Evolutionary conservation across 1,140 invertebrate species (phyloP).

Genomic region (Procambarus virginalis): DNA sequence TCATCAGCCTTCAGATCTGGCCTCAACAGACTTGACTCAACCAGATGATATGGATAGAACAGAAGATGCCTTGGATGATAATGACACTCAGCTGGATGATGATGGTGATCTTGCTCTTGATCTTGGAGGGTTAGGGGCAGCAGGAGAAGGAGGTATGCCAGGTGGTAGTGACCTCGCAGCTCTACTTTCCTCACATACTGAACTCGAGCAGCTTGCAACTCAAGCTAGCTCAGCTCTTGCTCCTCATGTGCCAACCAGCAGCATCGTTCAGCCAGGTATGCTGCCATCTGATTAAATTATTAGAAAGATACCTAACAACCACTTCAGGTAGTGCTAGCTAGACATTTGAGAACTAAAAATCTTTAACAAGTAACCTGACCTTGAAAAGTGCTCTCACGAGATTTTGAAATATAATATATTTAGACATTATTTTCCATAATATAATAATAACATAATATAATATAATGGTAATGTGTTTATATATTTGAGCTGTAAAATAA

Average conservation of each 20-base stretch:
- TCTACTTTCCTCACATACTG: constrained; percentile 67
- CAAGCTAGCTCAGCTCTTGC: constrained; percentile 66
- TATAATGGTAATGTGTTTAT: too few relatives aligned
- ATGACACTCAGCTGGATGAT: constrained; percentile 51
- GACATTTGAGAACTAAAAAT: too few relatives aligned
- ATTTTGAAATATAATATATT: too few relatives aligned
- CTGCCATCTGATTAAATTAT: background rate
- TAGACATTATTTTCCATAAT: too few relatives aligned
- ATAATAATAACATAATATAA: too few relatives aligned
- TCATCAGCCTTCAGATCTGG: constrained; percentile 3
- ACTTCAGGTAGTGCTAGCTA: too few relatives aligned
- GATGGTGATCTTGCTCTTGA: constrained; percentile 50
- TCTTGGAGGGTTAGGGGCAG: constrained; percentile 73
- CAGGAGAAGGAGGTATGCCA: constrained; percentile 76
- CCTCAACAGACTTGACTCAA: background rate
- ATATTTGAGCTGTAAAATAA: too few relatives aligned
- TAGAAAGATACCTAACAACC: background rate
- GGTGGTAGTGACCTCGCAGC: constrained; percentile 71
- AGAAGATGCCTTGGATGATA: constrained; percentile 25
- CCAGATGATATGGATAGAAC: constrained; percentile 5
- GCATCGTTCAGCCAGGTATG: constrained; percentile 45
- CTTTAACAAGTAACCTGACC: too few relatives aligned
- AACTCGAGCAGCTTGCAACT: constrained; percentile 63
- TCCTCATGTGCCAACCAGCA: constrained; percentile 39
- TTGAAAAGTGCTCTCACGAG: too few relatives aligned